Conservation (phyloP, 2,113 vertebrate genomes). For the Cinclus cinclus region DNA sequence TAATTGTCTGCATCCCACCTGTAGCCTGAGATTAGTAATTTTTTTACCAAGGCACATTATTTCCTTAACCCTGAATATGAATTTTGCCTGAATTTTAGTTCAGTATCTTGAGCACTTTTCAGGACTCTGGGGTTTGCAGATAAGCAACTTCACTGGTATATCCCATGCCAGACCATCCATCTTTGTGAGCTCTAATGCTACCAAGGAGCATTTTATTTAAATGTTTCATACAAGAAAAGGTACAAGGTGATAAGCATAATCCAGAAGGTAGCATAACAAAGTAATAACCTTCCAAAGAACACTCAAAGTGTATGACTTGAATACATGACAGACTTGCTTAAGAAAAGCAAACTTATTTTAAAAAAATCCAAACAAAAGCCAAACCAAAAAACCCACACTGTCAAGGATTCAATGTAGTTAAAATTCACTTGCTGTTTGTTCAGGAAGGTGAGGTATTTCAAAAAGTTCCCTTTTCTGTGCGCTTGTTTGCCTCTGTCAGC, state of each 20-base stretch:
- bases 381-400: not conserved
- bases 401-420: not conserved
- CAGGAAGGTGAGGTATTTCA: not conserved
- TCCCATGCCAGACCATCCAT: not conserved
- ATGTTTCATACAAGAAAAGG: not conserved
- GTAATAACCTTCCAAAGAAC: not conserved
- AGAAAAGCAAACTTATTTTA: not conserved
- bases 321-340: not conserved
- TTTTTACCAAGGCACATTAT: not conserved
- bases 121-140: not conserved
- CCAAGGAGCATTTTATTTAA: not conserved
- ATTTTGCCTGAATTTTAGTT: not conserved
- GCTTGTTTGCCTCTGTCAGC: not conserved
- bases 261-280: not conserved
- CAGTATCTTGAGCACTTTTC: not conserved
- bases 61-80: not conserved
- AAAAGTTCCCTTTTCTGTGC: not conserved
- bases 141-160: not conserved
- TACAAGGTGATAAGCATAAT: not conserved
- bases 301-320: not conserved
- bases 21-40: not conserved
- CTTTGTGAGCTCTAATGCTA: not conserved
- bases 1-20: not conserved
- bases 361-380: not conserved
- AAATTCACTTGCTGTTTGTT: not conserved